A percentile compares a stretch with the other conserved stretches of the same genome.
These are phyloP conservation scores for Cheirogaleus medius DNA, from an alignment of 2,113 vertebrate genomes.

Conservation along the genomic window DNA sequence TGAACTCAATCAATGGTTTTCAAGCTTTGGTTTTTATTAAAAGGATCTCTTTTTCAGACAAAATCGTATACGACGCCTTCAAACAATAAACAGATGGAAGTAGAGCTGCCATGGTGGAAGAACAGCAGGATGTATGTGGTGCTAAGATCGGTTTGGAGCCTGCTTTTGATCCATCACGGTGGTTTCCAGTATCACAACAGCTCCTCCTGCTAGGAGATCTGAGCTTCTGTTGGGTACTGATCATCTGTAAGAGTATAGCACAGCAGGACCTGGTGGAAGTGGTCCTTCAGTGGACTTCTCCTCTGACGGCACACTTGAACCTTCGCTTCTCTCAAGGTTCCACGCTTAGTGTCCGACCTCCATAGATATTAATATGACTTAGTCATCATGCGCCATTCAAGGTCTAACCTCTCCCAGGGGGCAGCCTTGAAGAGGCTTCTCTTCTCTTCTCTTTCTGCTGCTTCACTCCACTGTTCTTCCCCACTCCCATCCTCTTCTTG, in stretches of 20 bases:
- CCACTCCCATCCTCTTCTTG: neutral
- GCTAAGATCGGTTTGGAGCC: neutral
- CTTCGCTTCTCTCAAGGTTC: neutral
- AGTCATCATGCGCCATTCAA: neutral
- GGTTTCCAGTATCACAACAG: accelerated
- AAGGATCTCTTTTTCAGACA: neutral
- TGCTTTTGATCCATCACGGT: accelerated
- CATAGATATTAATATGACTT: neutral
- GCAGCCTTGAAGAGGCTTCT: neutral
- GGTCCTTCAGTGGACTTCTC: neutral
- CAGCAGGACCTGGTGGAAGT: neutral
- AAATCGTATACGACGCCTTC: neutral
- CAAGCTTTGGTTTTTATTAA: neutral
- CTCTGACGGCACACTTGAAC: accelerated
- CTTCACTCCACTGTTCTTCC: neutral
- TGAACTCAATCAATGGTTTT: neutral
- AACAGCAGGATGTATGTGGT: too few relatives aligned
- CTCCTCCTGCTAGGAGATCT: too few relatives aligned
- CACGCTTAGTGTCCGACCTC: too few relatives aligned
- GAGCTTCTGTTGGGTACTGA: neutral
- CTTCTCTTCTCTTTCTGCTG: neutral
- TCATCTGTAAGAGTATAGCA: neutral
- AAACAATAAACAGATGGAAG: neutral
- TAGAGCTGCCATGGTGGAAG: neutral
- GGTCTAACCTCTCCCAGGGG: neutral